These are phyloP conservation scores for Gobiocypris rarus DNA, from an alignment of 2,113 vertebrate genomes.

Conservation along the genomic window DNA sequence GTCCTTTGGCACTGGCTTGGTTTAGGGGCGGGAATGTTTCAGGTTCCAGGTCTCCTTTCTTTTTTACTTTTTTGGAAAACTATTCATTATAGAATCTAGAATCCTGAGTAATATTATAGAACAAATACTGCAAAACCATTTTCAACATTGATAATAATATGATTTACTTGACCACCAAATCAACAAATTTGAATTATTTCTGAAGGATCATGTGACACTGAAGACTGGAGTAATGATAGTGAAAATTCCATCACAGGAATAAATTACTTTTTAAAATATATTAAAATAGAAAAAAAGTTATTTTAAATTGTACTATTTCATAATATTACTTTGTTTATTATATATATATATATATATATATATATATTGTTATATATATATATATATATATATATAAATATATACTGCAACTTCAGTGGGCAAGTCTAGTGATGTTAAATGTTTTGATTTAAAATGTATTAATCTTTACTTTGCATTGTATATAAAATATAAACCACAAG, in stretches of 20 bases:
- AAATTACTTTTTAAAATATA: not conserved
- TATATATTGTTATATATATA: too few species aligned
- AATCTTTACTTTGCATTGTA: not conserved
- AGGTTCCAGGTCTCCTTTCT: too few species aligned
- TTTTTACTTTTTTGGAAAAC: too few species aligned
- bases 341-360: not conserved
- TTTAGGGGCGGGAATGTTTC: too few species aligned
- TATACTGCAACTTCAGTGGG: not conserved
- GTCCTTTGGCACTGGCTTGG: too few species aligned
- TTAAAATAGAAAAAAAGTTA: not conserved
- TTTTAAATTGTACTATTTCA: not conserved
- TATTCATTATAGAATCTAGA: too few species aligned
- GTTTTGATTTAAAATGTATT: not conserved
- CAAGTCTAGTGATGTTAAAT: not conserved
- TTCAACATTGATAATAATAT: too few species aligned
- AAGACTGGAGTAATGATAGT: not conserved
- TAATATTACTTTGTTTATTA: not conserved
- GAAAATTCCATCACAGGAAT: not conserved
- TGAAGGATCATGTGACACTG: not conserved
- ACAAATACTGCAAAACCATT: too few species aligned
- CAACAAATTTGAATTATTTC: not conserved
- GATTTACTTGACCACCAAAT: too few species aligned
- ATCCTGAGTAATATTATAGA: too few species aligned
- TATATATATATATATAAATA: too few species aligned
- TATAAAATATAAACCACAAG: not conserved